These are phyloP conservation scores for Incurvaria masculella DNA, from an alignment of 2,888 invertebrate genomes.

Conservation along the genomic window DNA sequence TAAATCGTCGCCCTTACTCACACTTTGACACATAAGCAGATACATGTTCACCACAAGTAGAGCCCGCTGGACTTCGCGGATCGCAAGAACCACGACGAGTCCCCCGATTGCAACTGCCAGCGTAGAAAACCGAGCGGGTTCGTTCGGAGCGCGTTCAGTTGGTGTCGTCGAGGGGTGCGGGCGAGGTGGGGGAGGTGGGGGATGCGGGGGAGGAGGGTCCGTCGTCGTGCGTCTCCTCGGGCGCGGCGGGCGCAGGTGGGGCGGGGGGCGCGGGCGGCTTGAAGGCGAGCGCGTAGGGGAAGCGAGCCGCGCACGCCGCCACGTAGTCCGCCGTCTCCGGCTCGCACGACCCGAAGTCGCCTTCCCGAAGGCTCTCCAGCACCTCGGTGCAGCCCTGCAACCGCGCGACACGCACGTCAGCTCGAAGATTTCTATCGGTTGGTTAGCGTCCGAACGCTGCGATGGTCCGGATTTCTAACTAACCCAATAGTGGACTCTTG, in stretches of 20 bases:
- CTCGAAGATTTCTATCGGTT: neutral
- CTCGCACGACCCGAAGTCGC: conserved; percentile 77
- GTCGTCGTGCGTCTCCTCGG: conserved; percentile 15
- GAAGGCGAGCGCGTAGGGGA: conserved; percentile 79
- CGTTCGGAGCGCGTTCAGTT: conserved; percentile 29
- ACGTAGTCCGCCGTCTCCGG: conserved; percentile 66
- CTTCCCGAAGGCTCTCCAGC: conserved; percentile 70
- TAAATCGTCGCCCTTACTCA: too few relatives aligned
- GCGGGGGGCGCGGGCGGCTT: conserved; percentile 32
- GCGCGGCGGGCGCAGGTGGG: conserved; percentile 16
- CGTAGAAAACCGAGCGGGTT: too few relatives aligned
- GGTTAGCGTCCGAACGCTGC: too few relatives aligned
- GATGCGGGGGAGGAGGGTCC: neutral
- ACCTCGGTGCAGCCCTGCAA: conserved; percentile 80
- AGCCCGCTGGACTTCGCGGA: too few relatives aligned
- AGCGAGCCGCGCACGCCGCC: conserved; percentile 67
- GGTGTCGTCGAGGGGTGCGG: conserved; percentile 29
- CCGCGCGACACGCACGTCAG: neutral
- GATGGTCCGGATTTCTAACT: too few relatives aligned
- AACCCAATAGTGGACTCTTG: too few relatives aligned
- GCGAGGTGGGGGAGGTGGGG: conserved; percentile 7
- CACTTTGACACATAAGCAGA: too few relatives aligned
- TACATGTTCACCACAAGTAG: too few relatives aligned
- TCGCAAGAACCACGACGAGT: too few relatives aligned
- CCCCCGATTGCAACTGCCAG: too few relatives aligned